Evolutionary conservation across 2,113 vertebrate species (phyloP).

Genomic region (Indicator indicator): DNA sequence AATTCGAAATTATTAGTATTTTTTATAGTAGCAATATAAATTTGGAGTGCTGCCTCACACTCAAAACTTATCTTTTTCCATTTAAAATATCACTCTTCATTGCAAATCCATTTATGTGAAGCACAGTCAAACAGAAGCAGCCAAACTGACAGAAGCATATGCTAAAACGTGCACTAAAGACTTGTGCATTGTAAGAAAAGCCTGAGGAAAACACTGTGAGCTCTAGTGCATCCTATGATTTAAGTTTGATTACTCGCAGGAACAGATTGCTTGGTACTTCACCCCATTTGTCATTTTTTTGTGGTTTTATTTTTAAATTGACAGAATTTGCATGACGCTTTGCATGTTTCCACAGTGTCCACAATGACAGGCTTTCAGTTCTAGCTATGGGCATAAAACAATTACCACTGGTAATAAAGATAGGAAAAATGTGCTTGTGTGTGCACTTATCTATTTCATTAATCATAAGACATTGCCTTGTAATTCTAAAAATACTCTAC

Average conservation of each 20-base stretch:
- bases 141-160: background rate
- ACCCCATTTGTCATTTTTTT: background rate
- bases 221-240: background rate
- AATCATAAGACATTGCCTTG: background rate
- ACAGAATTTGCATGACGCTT: background rate
- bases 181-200: background rate
- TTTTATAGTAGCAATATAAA: background rate
- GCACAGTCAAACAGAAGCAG: background rate
- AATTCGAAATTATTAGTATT: background rate
- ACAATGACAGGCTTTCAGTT: background rate
- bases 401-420: background rate
- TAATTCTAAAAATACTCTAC: background rate
- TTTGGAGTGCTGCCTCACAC: rapidly evolving
- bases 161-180: background rate
- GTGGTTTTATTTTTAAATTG: background rate
- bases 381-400: background rate
- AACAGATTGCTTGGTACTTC: background rate
- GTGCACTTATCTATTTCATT: background rate
- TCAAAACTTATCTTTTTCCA: background rate
- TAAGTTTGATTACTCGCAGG: background rate
- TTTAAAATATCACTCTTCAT: background rate
- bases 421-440: rapidly evolving
- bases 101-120: background rate
- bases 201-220: background rate
- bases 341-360: background rate